A percentile compares a stretch with the other conserved stretches of the same genome.
phyloP scores from a whole-genome alignment of 2,888 invertebrate species.

The Dascillus cervinus region DNA sequence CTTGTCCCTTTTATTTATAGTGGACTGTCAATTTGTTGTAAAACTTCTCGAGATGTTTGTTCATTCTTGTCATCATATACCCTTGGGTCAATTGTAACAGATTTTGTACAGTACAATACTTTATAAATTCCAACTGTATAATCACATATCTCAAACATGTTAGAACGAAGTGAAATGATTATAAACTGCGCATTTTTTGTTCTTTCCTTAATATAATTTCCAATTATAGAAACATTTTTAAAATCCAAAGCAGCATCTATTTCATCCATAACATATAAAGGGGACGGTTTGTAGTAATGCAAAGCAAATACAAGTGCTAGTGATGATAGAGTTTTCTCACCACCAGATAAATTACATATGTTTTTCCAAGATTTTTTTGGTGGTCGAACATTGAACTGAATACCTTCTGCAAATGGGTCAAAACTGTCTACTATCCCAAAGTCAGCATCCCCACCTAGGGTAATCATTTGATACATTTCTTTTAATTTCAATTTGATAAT shows the following conservation, averaged over 20 bases:
- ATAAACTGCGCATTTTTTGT: slow-evolving; percentile 98
- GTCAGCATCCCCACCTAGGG: slow-evolving; percentile 95
- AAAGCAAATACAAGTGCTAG: slow-evolving; percentile 93
- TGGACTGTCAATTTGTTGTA: no score
- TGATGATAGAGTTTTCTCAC: slow-evolving; percentile 96
- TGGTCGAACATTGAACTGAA: slow-evolving; percentile 90
- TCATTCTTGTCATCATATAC: slow-evolving; percentile 17
- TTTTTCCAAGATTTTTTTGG: slow-evolving; percentile 99
- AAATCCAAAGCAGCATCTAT: slow-evolving; percentile 98
- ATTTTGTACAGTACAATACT: slow-evolving; percentile 79
- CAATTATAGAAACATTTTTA: slow-evolving; percentile 97
- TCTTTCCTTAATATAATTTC: slow-evolving; percentile 93
- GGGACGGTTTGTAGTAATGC: slow-evolving; percentile 97
- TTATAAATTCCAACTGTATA: slow-evolving; percentile 94
- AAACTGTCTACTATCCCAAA: slow-evolving; percentile 88
- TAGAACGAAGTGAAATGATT: slow-evolving; percentile 90
- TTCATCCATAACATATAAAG: slow-evolving; percentile 98
- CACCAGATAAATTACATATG: slow-evolving; percentile 94
- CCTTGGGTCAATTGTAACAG: slow-evolving; percentile 53
- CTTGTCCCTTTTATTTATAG: no score
- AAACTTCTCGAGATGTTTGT: no score
- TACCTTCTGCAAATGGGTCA: slow-evolving; percentile 95
- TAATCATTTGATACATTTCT: slow-evolving; percentile 98
- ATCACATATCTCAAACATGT: slow-evolving; percentile 96
- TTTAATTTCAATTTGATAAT: slow-evolving; percentile 88